Evolutionary conservation across 30 jellyfish, hydroid and myxozoan genomes (phyloP), one percentile per base, ranked within the genome.

Genomic region (Nemopilema nomurai): DNA sequence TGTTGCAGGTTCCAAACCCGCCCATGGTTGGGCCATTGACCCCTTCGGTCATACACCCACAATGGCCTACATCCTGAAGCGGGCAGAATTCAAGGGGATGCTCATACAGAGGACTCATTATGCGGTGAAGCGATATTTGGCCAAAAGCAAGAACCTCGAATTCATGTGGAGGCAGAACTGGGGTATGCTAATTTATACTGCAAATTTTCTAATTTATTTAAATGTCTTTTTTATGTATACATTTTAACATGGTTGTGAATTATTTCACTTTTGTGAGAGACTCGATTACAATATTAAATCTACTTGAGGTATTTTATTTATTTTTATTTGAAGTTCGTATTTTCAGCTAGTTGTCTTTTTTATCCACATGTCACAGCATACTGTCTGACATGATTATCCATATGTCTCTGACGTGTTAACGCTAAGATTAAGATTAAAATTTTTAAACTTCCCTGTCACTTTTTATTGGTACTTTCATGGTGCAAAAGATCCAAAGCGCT

Each of bases 131-230:
- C 80, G 90, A 52, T 82, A 87, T 77, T 62, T 91, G 22, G 97
- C 97, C 16, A 64, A 71, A 62, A 77, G 80, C 9, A 87, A 82
- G 41, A 32, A 91, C 32, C 84, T 91, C 67, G 98, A 91, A 65
- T 91, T 91, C 84, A 86, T 86, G 96, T 91, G 98, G 98, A 91
- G 98, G 82, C 98, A 91, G 49, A 91, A 87, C 69, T 91, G 98
- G 98, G 98, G 96, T 81, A 74, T 64, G 88, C 26, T 20, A 3
- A 8, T 57, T 24, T n/a, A 22, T 57, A 16, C 18, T 26, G 73
- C 51, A 18, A 1, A 49, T 6, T 68, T 1, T 33, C 50, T 0
- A 0, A 18, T 1, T 82, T 82, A 18, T 27, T 22, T 69, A 1
- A 6, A 69, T 67, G 19, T 82, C 16, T 25, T n/a, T 49, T 0